Evolutionary conservation across 2,888 invertebrate species (phyloP).

Genomic region (Oasisia sp.): DNA sequence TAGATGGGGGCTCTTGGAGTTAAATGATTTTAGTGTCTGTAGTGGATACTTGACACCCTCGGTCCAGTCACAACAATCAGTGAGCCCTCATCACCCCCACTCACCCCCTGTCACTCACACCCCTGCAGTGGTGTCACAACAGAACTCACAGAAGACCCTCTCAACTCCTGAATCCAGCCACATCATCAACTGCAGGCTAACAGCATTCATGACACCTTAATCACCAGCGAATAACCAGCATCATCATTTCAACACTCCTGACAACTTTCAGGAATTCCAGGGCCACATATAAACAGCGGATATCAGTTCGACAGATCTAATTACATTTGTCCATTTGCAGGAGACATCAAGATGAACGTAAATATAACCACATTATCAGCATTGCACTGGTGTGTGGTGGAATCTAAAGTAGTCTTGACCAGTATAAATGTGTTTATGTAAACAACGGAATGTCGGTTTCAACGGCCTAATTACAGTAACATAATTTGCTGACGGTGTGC

Average conservation of each 20-base stretch:
- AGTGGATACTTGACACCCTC: background rate
- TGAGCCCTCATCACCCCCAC: background rate
- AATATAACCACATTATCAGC: background rate
- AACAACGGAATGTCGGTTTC: background rate
- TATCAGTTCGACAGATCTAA: background rate
- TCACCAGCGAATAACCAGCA: background rate
- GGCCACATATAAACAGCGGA: background rate
- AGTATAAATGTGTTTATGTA: background rate
- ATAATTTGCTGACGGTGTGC: background rate
- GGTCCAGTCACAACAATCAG: background rate
- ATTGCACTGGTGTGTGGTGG: background rate
- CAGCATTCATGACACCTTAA: background rate
- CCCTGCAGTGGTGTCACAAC: background rate
- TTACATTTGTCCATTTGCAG: background rate
- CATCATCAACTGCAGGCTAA: background rate
- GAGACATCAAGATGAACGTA: background rate
- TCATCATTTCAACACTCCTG: background rate
- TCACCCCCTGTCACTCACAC: background rate
- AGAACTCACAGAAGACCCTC: background rate
- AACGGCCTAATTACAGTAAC: background rate
- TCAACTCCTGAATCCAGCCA: background rate
- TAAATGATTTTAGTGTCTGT: too few species aligned
- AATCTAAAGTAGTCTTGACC: background rate
- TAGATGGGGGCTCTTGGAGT: too few species aligned
- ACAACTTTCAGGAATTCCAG: background rate